phyloP scores from a whole-genome alignment of 2,888 invertebrate species.

The Oegoconia quadripuncta region DNA sequence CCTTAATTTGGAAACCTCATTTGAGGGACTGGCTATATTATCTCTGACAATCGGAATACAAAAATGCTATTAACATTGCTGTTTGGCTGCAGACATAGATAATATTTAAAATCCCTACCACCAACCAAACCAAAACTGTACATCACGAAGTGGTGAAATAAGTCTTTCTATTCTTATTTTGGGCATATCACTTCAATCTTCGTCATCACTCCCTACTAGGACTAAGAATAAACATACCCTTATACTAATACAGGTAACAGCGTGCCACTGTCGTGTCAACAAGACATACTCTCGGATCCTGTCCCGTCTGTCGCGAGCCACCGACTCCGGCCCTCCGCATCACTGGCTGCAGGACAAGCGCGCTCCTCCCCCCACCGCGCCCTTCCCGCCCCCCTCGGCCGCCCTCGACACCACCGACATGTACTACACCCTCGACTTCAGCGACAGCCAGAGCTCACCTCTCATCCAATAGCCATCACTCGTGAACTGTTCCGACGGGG shows the following conservation, averaged over 20 bases:
- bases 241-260: constrained; percentile 85
- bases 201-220: not conserved
- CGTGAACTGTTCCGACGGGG: constrained; percentile 69
- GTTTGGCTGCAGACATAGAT: too few relatives aligned
- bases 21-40: too few relatives aligned
- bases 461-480: constrained; percentile 83
- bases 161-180: too few relatives aligned
- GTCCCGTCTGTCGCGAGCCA: constrained; percentile 71
- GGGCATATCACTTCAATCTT: not conserved
- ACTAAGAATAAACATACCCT: not conserved
- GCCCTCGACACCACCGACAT: constrained; percentile 84
- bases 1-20: too few relatives aligned
- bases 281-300: constrained; percentile 85
- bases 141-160: too few relatives aligned
- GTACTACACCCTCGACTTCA: constrained; percentile 88
- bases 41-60: too few relatives aligned
- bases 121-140: too few relatives aligned
- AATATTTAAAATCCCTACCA: too few relatives aligned
- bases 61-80: too few relatives aligned
- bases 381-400: constrained; percentile 52
- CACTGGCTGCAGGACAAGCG: constrained; percentile 82
- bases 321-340: constrained; percentile 54
- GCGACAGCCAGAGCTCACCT: constrained; percentile 86
- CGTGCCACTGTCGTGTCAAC: constrained; percentile 88
- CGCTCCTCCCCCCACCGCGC: constrained; percentile 35